A percentile compares a stretch with the other conserved stretches of the same genome.
phyloP scores from a whole-genome alignment of 1,140 invertebrate species.

The Papilio machaon region DNA sequence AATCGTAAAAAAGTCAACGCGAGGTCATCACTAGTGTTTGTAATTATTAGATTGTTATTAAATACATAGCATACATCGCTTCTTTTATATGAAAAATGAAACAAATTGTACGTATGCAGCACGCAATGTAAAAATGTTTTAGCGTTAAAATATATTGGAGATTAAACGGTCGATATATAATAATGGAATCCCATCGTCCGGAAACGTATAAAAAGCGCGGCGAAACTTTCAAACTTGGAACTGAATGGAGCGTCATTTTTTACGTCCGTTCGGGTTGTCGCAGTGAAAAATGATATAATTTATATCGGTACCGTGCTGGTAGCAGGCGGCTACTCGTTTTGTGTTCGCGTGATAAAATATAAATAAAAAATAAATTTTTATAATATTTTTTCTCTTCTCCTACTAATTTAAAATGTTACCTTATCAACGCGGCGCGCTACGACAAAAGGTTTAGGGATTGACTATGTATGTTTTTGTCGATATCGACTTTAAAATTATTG shows the following conservation, averaged over 20 bases:
- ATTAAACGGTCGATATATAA: conserved; percentile 61
- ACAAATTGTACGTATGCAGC: neutral
- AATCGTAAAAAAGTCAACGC: conserved; percentile 56
- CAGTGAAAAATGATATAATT: conserved; percentile 82
- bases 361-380: conserved; percentile 72
- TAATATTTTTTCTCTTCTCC: conserved; percentile 76
- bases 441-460: conserved; percentile 72
- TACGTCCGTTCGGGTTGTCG: conserved; percentile 79
- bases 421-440: conserved; percentile 78
- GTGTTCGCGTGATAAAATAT: conserved; percentile 77
- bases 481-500: conserved; percentile 47
- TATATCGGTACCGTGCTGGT: conserved; percentile 72
- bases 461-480: conserved; percentile 40
- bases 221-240: conserved; percentile 79
- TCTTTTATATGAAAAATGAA: neutral
- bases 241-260: conserved; percentile 80
- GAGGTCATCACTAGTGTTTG: conserved; percentile 7
- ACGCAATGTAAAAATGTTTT: neutral
- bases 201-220: conserved; percentile 81
- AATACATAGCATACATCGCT: conserved; percentile 39
- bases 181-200: conserved; percentile 77
- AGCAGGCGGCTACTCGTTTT: conserved; percentile 80
- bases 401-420: conserved; percentile 81
- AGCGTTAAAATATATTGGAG: conserved; percentile 39
- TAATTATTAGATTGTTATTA: conserved; percentile 11